A percentile compares a stretch with the other conserved stretches of the same genome.
Evolutionary conservation across 2,797 vertebrate genomes (phyloP).

Genomic region (Cetoscarus ocellatus): DNA sequence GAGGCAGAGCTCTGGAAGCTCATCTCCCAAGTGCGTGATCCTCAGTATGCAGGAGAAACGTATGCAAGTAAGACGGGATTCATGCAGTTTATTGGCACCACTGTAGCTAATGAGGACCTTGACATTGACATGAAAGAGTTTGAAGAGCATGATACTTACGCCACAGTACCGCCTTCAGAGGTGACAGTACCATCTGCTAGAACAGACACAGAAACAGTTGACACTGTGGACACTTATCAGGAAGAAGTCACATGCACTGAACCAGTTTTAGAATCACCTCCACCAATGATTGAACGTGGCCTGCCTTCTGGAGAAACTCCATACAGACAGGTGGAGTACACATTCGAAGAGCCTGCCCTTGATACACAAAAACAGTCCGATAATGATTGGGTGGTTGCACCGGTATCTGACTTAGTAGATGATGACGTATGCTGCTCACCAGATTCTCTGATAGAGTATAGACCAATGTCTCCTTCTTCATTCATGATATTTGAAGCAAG

Average conservation of each 20-base stretch:
- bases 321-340: constrained; percentile 35
- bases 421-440: constrained; percentile 35
- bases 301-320: constrained; percentile 2
- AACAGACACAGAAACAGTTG: constrained; percentile 12
- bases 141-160: neutral
- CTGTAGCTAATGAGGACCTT: constrained; percentile 13
- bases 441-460: constrained; percentile 41
- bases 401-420: constrained; percentile 15
- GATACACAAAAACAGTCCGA: constrained; percentile 7
- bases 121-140: neutral
- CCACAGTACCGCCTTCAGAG: constrained; percentile 3
- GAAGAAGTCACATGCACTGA: constrained; percentile 4
- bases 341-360: constrained; percentile 31
- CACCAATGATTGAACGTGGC: constrained; percentile 31
- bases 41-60: constrained; percentile 73
- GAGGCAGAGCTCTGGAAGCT: constrained; percentile 67
- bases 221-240: neutral
- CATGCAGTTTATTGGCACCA: constrained; percentile 54
- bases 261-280: constrained; percentile 27
- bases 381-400: constrained; percentile 14
- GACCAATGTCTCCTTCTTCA: constrained; percentile 45
- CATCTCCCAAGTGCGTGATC: constrained; percentile 75
- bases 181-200: neutral
- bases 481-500: constrained; percentile 21
- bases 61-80: constrained; percentile 59